Percentiles rank a stretch among this genome's conserved stretches.
phyloP scores from a whole-genome alignment of 2,888 invertebrate species.

The Agapetus fuscipes region DNA sequence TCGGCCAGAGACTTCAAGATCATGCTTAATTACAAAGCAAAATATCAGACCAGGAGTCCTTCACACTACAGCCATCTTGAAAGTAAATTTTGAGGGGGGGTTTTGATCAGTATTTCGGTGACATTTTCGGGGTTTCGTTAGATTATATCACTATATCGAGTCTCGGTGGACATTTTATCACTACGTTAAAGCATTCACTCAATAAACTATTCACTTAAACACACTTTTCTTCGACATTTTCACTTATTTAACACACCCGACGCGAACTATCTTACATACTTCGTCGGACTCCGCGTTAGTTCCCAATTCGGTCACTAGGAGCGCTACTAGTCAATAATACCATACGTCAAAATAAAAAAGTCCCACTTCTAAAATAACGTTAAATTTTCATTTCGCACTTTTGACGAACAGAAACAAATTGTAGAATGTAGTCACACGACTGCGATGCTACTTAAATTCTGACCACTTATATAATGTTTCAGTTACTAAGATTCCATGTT shows the following conservation, averaged over 20 bases:
- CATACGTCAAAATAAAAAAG: too few species aligned
- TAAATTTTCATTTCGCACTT: too few species aligned
- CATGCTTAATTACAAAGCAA: conserved; percentile 54
- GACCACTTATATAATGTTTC: too few species aligned
- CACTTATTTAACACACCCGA: conserved; percentile 45
- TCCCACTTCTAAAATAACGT: too few species aligned
- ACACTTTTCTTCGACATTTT: conserved; percentile 38
- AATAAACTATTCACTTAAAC: conserved; percentile 48
- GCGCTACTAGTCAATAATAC: too few species aligned
- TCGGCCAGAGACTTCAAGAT: conserved; percentile 55
- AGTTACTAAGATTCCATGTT: too few species aligned
- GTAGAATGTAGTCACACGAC: too few species aligned
- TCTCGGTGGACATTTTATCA: conserved; percentile 43
- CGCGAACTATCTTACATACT: conserved; percentile 11
- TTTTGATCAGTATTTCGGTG: conserved; percentile 17
- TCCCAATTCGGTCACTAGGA: conserved; percentile 29
- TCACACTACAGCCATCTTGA: conserved; percentile 68
- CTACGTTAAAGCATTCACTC: conserved; percentile 38
- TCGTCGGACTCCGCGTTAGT: conserved; percentile 18
- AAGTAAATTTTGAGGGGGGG: conserved; percentile 26
- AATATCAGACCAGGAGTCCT: conserved; percentile 57
- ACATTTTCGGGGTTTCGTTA: conserved; percentile 13
- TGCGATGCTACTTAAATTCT: too few species aligned
- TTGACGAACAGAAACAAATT: too few species aligned
- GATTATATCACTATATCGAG: conserved; percentile 24